Evolutionary conservation across 2,797 vertebrate species (phyloP).

Genomic region (Sandelia bainsii): DNA sequence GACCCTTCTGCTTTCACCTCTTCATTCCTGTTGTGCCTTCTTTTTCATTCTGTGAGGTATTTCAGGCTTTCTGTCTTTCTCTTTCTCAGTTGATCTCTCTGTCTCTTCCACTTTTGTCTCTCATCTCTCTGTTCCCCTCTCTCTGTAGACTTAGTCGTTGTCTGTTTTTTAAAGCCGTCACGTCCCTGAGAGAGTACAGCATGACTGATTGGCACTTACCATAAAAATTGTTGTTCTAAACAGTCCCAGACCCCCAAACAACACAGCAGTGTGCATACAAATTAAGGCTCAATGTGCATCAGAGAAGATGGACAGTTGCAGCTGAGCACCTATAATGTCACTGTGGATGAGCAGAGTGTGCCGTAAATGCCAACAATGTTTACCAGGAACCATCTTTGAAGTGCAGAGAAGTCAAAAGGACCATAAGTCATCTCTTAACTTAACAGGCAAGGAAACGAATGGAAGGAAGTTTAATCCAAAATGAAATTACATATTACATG

Average conservation of each 20-base stretch:
- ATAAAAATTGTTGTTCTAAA: slow-evolving; percentile 71
- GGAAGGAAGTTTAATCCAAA: slow-evolving; percentile 7
- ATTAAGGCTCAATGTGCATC: slow-evolving; percentile 29
- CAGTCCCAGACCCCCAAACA: slow-evolving; percentile 57
- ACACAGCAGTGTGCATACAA: slow-evolving; percentile 30
- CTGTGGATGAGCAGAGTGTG: slow-evolving; percentile 2
- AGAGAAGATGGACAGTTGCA: slow-evolving; percentile 55
- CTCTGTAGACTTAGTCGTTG: slow-evolving; percentile 5
- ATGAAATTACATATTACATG: slow-evolving; percentile 3
- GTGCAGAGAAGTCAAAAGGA: slow-evolving; percentile 18
- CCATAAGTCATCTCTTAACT: slow-evolving; percentile 10
- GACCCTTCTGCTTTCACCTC: background rate
- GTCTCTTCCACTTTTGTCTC: slow-evolving; percentile 23
- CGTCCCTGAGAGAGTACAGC: slow-evolving; percentile 44
- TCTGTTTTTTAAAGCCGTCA: slow-evolving; percentile 26
- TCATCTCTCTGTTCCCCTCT: slow-evolving; percentile 28
- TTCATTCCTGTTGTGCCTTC: background rate
- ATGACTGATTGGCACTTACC: slow-evolving; percentile 72
- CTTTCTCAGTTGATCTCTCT: slow-evolving; percentile 9
- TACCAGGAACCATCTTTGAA: slow-evolving; percentile 19
- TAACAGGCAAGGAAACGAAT: background rate
- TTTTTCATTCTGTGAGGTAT: slow-evolving; percentile 10
- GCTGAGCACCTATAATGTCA: slow-evolving; percentile 35
- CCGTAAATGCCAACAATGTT: slow-evolving; percentile 37
- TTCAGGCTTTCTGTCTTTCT: slow-evolving; percentile 1